Percentiles rank a stretch among this genome's conserved stretches.
Conservation (phyloP, 2,797 vertebrate genomes). For the Glossophaga mutica region DNA sequence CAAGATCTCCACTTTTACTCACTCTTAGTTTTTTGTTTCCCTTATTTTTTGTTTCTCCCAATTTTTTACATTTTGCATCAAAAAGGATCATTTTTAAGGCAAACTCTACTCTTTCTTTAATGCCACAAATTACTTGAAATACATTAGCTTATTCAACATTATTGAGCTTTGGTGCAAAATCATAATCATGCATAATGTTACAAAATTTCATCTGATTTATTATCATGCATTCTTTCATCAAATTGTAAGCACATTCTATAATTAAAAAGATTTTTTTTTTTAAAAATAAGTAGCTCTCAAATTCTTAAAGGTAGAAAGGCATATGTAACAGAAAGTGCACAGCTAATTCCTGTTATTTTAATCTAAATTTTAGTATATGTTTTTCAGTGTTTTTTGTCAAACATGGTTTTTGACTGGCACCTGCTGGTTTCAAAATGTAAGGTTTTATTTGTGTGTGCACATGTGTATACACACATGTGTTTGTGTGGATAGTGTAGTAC, state of each 20-base stretch:
- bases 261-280: neutral
- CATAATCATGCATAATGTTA: neutral
- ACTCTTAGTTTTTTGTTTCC: neutral
- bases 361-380: neutral
- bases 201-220: neutral
- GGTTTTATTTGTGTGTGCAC: neutral
- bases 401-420: neutral
- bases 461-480: neutral
- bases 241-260: neutral
- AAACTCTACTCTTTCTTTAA: neutral
- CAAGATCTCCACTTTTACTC: neutral
- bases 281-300: neutral
- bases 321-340: neutral
- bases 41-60: neutral
- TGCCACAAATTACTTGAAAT: conserved; percentile 4
- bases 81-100: neutral
- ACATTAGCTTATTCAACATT: neutral
- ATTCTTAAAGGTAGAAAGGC: neutral
- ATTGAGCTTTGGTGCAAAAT: neutral
- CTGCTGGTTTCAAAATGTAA: neutral
- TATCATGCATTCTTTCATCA: neutral
- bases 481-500: neutral
- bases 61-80: conserved; percentile 1
- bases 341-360: neutral
- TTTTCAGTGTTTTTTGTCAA: conserved; percentile 22